Base-by-base conservation (phyloP, 2,797 vertebrate species). In the Melopsittacus undulatus region DNA sequence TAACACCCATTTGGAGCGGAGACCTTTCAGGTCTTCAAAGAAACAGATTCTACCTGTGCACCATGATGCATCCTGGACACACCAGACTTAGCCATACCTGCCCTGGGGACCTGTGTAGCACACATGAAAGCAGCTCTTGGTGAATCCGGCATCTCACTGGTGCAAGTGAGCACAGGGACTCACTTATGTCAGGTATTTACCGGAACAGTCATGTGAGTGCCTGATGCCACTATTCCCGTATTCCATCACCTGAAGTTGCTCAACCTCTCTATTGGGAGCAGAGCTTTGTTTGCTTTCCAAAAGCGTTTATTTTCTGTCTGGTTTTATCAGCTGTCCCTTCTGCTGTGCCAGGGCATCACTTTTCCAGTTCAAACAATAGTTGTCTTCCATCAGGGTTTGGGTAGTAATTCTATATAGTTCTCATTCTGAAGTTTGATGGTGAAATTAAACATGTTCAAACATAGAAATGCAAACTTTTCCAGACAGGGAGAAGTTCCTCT, bases 1-100 rank as follows among this genome's bases (percentile, higher is more conserved):
- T 38, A 11, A 19, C 6, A 5, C 20, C 57, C 21, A 0, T 45
- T 29, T 29, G n/a, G 36, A 73, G 4, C 0, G 0, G 16, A 68
- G 42, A 15, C 4, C 0, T 38, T 67, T 52, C 20, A 2, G 2
- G 9, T 20, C 29, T 66, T 56, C 57, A 19, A 11, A 36, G 16
- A 62, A 66, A 13, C 15, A 27, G 10, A 40, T 32, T 24, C 48
- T 22, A 7, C 4, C 27, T 1, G 0, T 15, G 34, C 38, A 15
- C 4, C 1, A 0, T 8, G 2, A 7, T 20, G 30, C 19, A 5
- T 14, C 22, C 27, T 16, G 30, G 3, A 20, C 36, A 3, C 13
- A 43, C 22, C 1, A 0, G 14, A 5, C 1, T 0, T 61, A 19
- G 13, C 29, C 3, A 1, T 13, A 9, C 14, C 9, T 56, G 11